phyloP scores from a whole-genome alignment of 2,113 vertebrate genomes.

The Mustela lutreola region DNA sequence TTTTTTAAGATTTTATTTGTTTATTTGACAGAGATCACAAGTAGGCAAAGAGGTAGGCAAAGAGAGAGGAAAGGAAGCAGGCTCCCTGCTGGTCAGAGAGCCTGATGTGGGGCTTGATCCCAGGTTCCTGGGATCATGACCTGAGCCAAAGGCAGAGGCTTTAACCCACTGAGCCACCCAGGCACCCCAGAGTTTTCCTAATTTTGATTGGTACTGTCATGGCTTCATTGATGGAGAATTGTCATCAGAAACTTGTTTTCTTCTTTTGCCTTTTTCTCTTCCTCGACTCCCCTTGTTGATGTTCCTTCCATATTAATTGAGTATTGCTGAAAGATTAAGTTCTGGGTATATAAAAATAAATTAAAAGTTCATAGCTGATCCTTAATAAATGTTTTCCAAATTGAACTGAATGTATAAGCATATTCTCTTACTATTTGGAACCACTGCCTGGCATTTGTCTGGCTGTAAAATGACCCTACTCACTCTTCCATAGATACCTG shows the following conservation, averaged over 20 bases:
- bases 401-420: neutral
- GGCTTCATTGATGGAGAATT: neutral
- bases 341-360: neutral
- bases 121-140: too few species aligned
- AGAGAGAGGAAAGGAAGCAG: too few species aligned
- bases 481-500: neutral
- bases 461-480: neutral
- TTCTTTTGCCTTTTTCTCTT: neutral
- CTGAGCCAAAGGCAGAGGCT: too few species aligned
- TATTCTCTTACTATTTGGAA: neutral
- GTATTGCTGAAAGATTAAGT: slow-evolving; percentile 16
- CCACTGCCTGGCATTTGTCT: neutral
- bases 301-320: neutral
- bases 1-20: neutral
- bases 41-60: too few species aligned
- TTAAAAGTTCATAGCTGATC: neutral
- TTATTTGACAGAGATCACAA: too few species aligned
- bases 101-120: too few species aligned
- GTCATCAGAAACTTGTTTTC: neutral
- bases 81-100: too few species aligned
- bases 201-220: neutral
- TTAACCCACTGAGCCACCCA: too few species aligned
- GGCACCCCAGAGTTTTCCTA: neutral
- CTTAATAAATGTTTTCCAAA: slow-evolving; percentile 16
- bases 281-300: neutral